These are phyloP conservation scores for Felis chaus DNA, from an alignment of 2,113 vertebrate species.

Conservation along the genomic window DNA sequence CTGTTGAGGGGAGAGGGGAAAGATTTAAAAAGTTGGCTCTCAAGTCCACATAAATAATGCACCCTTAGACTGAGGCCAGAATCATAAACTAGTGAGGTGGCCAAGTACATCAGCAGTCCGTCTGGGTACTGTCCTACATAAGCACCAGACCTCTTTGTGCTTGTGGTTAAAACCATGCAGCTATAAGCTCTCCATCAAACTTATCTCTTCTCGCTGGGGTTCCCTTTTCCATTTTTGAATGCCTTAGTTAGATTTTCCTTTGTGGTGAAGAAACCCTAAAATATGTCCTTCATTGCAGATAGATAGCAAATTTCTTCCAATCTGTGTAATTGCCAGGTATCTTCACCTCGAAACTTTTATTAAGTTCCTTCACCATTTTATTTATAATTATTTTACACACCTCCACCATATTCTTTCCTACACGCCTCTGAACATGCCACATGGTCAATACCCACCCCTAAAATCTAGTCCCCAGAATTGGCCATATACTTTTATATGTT, in stretches of 20 bases:
- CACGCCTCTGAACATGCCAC: background rate
- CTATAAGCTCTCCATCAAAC: background rate
- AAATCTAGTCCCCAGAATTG: background rate
- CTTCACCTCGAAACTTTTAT: background rate
- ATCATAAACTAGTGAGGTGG: background rate
- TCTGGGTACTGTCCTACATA: background rate
- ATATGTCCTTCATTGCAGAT: background rate
- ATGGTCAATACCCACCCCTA: background rate
- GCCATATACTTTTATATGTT: background rate
- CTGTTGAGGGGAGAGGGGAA: rapidly evolving
- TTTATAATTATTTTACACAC: background rate
- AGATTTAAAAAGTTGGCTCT: background rate
- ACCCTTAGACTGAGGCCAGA: background rate
- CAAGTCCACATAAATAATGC: background rate
- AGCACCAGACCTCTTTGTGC: background rate
- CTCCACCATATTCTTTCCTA: background rate
- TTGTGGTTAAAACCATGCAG: background rate
- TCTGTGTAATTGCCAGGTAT: background rate
- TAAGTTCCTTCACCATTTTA: background rate
- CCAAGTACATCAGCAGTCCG: rapidly evolving
- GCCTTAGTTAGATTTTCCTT: background rate
- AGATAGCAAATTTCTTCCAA: background rate
- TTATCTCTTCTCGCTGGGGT: background rate
- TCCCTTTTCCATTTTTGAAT: background rate
- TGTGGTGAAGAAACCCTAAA: background rate